Base-by-base conservation (phyloP, 1,140 invertebrate genomes). In the Drosophila tristis region DNA sequence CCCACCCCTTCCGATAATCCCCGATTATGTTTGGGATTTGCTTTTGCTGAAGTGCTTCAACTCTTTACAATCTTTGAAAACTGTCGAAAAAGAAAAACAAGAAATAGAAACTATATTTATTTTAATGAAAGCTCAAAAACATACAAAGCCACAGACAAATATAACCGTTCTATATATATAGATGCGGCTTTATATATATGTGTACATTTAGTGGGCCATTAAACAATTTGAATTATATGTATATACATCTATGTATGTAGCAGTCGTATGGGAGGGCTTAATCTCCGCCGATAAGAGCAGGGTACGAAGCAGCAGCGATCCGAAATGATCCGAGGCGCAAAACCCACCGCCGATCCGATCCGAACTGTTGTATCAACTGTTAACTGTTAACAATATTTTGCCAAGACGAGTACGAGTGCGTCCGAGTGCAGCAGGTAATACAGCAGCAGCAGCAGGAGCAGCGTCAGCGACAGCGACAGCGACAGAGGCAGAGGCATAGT, bases 161-260 rank as follows among this genome's bases (percentile, higher is more conserved):
- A 75, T 57, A 43, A 1, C 11, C 35, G 35, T 39, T 39, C 35
- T 39, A 39, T 64, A 39, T 64, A 49, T 42, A 59, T 25, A 70
- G 67, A 70, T 70, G 68, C 68, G 64, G 67, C 45, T 54, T 50
- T 56, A 53, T 35, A 44, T 29, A 23, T 42, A 16, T 16, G 20
- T 49, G 35, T 60, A 49, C 35, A 39, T 59, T 65, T 31, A 57
- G 42, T 76, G 48, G 63, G 60, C 61, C 56, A 86, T 85, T 86
- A 82, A 82, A 82, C 80, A 71, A 82, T 85, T 86, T 71, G 65
- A 78, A 51, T 63, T 48, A 50, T 55, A 59, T 56, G 29, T 59
- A 26, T 50, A 26, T 29, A 31, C n/a, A 23, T 29, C 23, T 16
- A 29, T 44, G 26, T 16, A 29, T 44, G 26, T 43, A 20, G 47